Base-by-base conservation (phyloP, 2,888 invertebrate genomes). In the Agrochola macilenta region DNA sequence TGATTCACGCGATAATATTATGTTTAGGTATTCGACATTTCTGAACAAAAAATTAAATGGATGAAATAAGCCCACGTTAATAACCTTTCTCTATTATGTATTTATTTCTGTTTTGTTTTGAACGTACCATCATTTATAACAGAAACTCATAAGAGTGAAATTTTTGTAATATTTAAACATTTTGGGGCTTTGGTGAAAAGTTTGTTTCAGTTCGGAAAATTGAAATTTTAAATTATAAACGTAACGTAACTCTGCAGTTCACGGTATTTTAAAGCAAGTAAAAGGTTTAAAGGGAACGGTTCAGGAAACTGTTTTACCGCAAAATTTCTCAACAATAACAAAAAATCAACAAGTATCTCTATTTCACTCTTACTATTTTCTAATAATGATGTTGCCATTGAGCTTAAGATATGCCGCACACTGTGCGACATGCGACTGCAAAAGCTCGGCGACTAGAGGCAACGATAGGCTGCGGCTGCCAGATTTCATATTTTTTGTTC, bases 151-250 rank as follows among this genome's bases (percentile, higher is more conserved):
- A 17, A n/a, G 63, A 39, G n/a, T 30, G 23, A 60, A 30, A 46
- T 20, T 5, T 26, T 35, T 9, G 57, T 35, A 43, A 75, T 58
- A 52, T 76, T 69, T n/a, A 17, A 58, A 52, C 20, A 76, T 52
- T 75, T 76, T 35, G 1, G 11, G 9, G 30, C 30, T 69, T 57
- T 26, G 52, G 26, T 58, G 9, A 1, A 20, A 69, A 69, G 35
- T 79, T 79, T 35, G 35, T 49, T 73, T 26, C 60, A 9, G 57
- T 65, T 58, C 30, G 12, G 9, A 8, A 61, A 81, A 63, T 52
- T 43, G 35, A 69, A 69, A 30, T 14, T 49, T 70, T 4, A 70
- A 30, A 71, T 60, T 65, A 52, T 74, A 52, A 54, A 73, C 30
- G 12, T 43, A 35, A 39, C 49, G 11, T 4, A 43, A 64, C 30